Base-by-base conservation (phyloP, 2,113 vertebrate genomes). In the Gobio gobio region DNA sequence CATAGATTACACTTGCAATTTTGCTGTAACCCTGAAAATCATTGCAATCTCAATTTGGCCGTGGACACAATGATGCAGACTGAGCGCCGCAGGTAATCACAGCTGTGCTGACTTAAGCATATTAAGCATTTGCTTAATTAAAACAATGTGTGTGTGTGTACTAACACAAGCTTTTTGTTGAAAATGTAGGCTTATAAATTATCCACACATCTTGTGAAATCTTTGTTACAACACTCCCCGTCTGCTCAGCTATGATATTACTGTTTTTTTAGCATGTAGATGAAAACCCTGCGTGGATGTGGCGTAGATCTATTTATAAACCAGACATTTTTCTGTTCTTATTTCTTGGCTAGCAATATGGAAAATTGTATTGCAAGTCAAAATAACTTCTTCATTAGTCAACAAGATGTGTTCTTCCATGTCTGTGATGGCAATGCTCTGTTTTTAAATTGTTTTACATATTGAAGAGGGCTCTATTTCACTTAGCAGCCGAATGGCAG, bases 101-200 rank as follows among this genome's bases (percentile, higher is more conserved):
- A 51, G 68, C 72, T 75, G 73, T 75, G 73, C 73, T 51, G 13
- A 26, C 73, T 33, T 36, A 16, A 68, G 29, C 64, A 68, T 36
- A 18, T 49, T 51, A 29, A 29, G 45, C 45, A 5, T 75, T 51
- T 72, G 0, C 45, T 75, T 26, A 75, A 75, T 75, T 49, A 47
- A 75, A 75, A 51, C n/a, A 29, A 2, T 29, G 29, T 51, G 14
- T 47, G 43, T 45, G 68, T 49, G 58, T 12, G 58, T 24, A 61
- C n/a, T 61, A 61, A 5, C 10, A 24, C n/a, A 56, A 56, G 54
- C 54, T 56, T 56, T 56, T 33, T 26, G 58, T 63, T 14, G 7
- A 20, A 18, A 36, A 10, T 66, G 16, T 36, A 36, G 29, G 64
- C 29, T 20, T 18, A 36, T 20, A 18, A 7, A 66, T 8, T 20